These are phyloP conservation scores for Cyclophora albipunctata DNA, from an alignment of 2,888 invertebrate genomes.

Conservation along the genomic window DNA sequence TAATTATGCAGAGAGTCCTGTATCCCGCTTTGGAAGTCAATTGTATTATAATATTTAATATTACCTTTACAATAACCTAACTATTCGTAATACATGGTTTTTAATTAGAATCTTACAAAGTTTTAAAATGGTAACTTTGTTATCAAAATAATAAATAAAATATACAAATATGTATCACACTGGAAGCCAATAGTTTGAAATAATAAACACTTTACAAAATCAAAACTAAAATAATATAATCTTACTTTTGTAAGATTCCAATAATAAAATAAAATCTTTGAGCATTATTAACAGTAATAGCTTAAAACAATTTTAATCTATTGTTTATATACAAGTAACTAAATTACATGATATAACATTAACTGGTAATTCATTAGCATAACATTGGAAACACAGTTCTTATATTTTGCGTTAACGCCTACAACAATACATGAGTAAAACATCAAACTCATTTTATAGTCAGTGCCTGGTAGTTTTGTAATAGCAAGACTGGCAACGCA, in stretches of 20 bases:
- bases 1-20: conserved; percentile 10
- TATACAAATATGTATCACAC: too few species aligned
- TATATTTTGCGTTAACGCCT: too few species aligned
- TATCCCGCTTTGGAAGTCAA: conserved; percentile 8
- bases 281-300: conserved; percentile 1
- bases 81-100: too few species aligned
- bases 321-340: conserved; percentile 9
- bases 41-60: background rate
- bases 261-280: background rate
- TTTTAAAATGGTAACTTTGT: conserved; percentile 1
- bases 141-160: background rate
- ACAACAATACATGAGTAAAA: too few species aligned
- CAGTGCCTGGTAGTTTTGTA: too few species aligned
- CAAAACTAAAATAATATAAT: too few species aligned
- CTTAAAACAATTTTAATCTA: conserved; percentile 2
- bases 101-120: background rate
- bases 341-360: conserved; percentile 1
- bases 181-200: too few species aligned
- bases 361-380: too few species aligned
- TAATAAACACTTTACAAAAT: too few species aligned
- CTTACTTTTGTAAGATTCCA: background rate
- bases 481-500: too few species aligned
- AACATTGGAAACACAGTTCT: too few species aligned
- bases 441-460: too few species aligned
- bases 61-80: background rate